A percentile compares a stretch with the other conserved stretches of the same genome.
Evolutionary conservation across 2,888 invertebrate genomes (phyloP).

Genomic region (Leucoptera coffeella): DNA sequence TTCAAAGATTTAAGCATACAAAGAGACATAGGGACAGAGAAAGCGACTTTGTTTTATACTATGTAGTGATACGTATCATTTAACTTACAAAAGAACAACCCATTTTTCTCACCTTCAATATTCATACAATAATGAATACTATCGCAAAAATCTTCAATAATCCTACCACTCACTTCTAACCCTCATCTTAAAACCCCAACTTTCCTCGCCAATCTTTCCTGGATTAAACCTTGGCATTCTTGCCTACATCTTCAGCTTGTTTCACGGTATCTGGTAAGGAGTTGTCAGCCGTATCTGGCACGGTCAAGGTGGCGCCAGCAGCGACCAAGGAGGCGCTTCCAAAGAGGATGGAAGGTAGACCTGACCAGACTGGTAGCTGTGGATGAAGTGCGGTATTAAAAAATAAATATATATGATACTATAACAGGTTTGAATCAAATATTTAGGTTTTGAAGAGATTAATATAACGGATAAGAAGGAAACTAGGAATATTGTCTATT

Average conservation of each 20-base stretch:
- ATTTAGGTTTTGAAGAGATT: background rate
- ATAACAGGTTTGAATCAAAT: background rate
- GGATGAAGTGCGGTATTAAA: slow-evolving; percentile 4
- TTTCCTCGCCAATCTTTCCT: no score
- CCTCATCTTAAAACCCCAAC: no score
- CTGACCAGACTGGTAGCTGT: slow-evolving; percentile 11
- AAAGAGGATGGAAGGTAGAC: slow-evolving; percentile 15
- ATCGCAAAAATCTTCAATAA: no score
- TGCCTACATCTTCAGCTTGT: slow-evolving; percentile 9
- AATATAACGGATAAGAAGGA: background rate
- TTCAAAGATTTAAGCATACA: no score
- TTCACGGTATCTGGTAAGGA: slow-evolving; percentile 14
- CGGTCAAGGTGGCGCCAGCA: slow-evolving; percentile 11
- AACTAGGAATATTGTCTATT: background rate
- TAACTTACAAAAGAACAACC: no score
- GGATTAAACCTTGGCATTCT: no score
- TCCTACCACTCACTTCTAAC: no score
- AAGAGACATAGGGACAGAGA: no score
- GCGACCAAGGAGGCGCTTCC: slow-evolving; percentile 12
- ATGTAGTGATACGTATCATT: no score
- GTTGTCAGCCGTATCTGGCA: slow-evolving; percentile 13
- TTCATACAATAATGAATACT: no score
- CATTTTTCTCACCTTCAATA: no score
- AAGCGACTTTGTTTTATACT: no score
- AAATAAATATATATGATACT: background rate